Evolutionary conservation across 2,888 invertebrate species (phyloP).

Genomic region (Smittia sp.): DNA sequence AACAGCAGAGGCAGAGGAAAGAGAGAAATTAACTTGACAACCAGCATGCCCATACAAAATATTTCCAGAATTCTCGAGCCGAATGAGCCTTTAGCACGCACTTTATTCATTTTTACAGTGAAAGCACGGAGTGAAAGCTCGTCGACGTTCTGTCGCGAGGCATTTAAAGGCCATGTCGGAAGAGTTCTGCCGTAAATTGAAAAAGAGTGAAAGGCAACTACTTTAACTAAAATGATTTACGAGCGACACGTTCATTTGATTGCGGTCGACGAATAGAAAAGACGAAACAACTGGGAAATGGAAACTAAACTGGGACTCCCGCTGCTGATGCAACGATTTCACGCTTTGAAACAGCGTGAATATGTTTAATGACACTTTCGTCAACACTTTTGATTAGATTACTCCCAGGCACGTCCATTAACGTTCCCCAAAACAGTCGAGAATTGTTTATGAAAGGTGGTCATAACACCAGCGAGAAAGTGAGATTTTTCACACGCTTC

Average conservation of each 20-base stretch:
- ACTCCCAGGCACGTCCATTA: slow-evolving; percentile 25
- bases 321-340: slow-evolving; percentile 29
- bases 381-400: slow-evolving; percentile 40
- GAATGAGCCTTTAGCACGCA: slow-evolving; percentile 39
- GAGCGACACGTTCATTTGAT: slow-evolving; percentile 31
- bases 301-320: not conserved
- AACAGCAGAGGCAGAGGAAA: not conserved
- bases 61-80: slow-evolving; percentile 21
- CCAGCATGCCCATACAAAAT: slow-evolving; percentile 38
- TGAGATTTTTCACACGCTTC: no score
- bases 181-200: slow-evolving; percentile 29
- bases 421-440: not conserved
- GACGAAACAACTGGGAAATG: not conserved
- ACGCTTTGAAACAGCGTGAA: slow-evolving; percentile 37
- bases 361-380: slow-evolving; percentile 40
- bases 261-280: not conserved
- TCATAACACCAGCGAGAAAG: not conserved
- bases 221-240: slow-evolving; percentile 35
- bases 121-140: not conserved
- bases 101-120: slow-evolving; percentile 9
- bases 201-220: slow-evolving; percentile 9
- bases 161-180: slow-evolving; percentile 25
- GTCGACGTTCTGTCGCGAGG: not conserved
- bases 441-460: not conserved
- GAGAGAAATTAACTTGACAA: slow-evolving; percentile 39